These are phyloP conservation scores for Zosterops pallidus DNA, from an alignment of 2,113 vertebrate species.

Conservation along the genomic window DNA sequence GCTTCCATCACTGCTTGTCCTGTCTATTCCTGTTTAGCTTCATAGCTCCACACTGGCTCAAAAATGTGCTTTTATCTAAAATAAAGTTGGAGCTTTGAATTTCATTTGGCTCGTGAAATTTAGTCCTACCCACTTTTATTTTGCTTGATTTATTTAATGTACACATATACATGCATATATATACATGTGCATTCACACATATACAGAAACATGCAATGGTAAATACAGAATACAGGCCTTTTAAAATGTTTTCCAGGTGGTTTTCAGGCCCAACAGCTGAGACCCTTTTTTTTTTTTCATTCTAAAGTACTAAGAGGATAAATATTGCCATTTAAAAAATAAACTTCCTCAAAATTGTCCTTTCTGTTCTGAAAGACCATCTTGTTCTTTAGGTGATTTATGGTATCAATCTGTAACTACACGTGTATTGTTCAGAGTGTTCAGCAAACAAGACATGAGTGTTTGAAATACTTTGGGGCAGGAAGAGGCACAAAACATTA, in stretches of 20 bases:
- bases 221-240: not conserved
- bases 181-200: not conserved
- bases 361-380: slow-evolving; percentile 49
- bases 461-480: slow-evolving; percentile 53
- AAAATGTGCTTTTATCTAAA: not conserved
- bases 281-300: not conserved
- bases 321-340: slow-evolving; percentile 47
- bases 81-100: not conserved
- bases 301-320: slow-evolving; percentile 10
- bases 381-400: slow-evolving; percentile 63
- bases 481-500: not conserved
- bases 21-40: not conserved
- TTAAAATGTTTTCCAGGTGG: not conserved
- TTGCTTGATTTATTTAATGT: not conserved
- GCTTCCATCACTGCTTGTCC: not conserved
- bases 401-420: slow-evolving; percentile 39
- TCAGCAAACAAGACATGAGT: slow-evolving; percentile 63
- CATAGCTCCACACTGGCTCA: not conserved
- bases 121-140: not conserved
- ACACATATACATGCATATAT: not conserved
- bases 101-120: not conserved
- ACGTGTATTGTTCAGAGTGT: slow-evolving; percentile 26
- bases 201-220: not conserved
- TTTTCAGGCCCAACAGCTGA: not conserved
- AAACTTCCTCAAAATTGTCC: slow-evolving; percentile 62